These are phyloP conservation scores for Speoplatyrhinus poulsoni DNA, from an alignment of 2,113 vertebrate genomes.

Conservation along the genomic window DNA sequence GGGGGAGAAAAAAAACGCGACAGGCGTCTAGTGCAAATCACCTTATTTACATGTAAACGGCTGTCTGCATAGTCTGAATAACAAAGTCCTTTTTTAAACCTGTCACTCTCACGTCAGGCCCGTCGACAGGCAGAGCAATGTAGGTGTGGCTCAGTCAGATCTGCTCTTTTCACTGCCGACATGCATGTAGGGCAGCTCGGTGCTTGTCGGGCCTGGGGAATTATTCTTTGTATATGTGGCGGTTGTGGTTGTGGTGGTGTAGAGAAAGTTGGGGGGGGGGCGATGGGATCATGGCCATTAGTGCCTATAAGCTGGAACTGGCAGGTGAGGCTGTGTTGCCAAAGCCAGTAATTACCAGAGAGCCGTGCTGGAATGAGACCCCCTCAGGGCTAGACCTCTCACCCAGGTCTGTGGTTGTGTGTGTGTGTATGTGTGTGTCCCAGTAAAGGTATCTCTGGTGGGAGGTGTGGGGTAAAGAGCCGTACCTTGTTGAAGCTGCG, in stretches of 20 bases:
- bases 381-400: constrained; percentile 47
- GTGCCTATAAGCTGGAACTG: constrained; percentile 53
- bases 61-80: constrained; percentile 49
- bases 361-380: constrained; percentile 50
- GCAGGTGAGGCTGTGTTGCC: constrained; percentile 62
- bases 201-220: constrained; percentile 53
- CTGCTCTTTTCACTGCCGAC: constrained; percentile 32
- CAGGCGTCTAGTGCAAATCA: constrained; percentile 40
- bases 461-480: constrained; percentile 23
- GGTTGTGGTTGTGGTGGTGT: constrained; percentile 22
- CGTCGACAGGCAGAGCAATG: constrained; percentile 43
- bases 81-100: constrained; percentile 56
- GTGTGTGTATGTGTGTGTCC: constrained; percentile 6
- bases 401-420: constrained; percentile 9
- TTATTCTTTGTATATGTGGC: constrained; percentile 39
- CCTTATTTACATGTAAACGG: constrained; percentile 58
- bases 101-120: constrained; percentile 55
- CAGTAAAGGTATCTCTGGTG: not conserved
- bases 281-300: constrained; percentile 55
- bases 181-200: constrained; percentile 31
- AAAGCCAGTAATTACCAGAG: constrained; percentile 66
- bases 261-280: too few species aligned
- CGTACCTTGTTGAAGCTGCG: constrained; percentile 98
- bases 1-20: constrained; percentile 11
- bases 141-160: constrained; percentile 27